Evolutionary conservation across 2,113 vertebrate species (phyloP).

Genomic region (Polypterus bichir): DNA sequence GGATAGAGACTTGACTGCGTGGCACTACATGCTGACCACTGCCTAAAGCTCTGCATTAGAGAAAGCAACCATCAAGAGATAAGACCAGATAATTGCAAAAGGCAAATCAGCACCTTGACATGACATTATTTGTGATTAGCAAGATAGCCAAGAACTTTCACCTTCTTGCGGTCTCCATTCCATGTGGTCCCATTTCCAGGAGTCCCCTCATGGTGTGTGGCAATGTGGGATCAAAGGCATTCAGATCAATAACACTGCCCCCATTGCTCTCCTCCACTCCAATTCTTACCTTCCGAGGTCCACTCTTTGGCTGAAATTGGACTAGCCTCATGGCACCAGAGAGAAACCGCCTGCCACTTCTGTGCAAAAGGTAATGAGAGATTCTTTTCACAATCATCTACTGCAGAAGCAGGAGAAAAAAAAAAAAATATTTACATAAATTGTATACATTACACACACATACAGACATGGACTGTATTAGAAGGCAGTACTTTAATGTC

Average conservation of each 20-base stretch:
- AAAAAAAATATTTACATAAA: too few relatives aligned
- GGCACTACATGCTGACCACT: conserved; percentile 44
- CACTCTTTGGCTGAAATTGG: conserved; percentile 53
- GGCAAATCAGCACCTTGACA: too few relatives aligned
- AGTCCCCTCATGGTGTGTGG: conserved; percentile 65
- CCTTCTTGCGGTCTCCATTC: conserved; percentile 57
- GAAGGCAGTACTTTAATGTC: too few relatives aligned
- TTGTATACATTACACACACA: too few relatives aligned
- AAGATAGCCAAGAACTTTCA: conserved; percentile 11
- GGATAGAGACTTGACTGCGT: conserved; percentile 37
- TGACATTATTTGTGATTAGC: too few relatives aligned
- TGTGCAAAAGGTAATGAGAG: conserved; percentile 6
- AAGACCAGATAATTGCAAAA: not conserved
- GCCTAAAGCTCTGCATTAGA: conserved; percentile 47
- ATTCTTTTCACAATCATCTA: conserved; percentile 43
- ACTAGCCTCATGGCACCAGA: conserved; percentile 61
- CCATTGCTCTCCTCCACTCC: conserved; percentile 62
- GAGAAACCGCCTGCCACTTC: conserved; percentile 17
- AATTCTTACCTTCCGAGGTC: conserved; percentile 37
- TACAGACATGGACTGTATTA: too few relatives aligned
- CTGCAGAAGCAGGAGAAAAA: not conserved
- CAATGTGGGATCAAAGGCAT: conserved; percentile 60
- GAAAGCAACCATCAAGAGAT: not conserved
- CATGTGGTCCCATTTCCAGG: conserved; percentile 56
- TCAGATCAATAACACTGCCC: conserved; percentile 62